A percentile compares a stretch with the other conserved stretches of the same genome.
Evolutionary conservation across 2,113 vertebrate genomes (phyloP).

Genomic region (Regulus satrapa): DNA sequence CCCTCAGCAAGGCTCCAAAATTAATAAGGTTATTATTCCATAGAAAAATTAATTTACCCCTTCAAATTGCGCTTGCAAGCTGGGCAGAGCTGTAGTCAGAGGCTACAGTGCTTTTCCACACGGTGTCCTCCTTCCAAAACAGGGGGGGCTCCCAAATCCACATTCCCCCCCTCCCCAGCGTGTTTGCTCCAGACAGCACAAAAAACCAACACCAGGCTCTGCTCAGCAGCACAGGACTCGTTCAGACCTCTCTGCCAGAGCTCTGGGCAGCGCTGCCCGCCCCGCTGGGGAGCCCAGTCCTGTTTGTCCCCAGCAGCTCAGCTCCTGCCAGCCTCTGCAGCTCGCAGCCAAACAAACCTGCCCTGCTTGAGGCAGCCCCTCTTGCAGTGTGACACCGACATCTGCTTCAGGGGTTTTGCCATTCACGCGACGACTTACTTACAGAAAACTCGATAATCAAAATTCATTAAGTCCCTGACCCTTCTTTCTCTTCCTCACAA

Average conservation of each 20-base stretch:
- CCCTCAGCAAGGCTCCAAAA: background rate
- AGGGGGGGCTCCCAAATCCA: background rate
- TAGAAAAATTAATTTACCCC: background rate
- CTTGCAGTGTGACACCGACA: background rate
- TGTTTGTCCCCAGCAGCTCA: background rate
- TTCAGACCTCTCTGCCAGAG: background rate
- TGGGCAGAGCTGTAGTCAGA: background rate
- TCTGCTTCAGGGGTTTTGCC: background rate
- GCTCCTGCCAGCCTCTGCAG: background rate
- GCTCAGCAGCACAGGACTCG: background rate
- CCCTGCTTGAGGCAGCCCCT: background rate
- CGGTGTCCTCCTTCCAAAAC: background rate
- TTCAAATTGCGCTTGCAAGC: background rate
- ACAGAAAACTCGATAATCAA: slow-evolving; percentile 8
- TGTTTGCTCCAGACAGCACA: background rate
- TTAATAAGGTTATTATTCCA: background rate
- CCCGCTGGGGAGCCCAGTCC: background rate
- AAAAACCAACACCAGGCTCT: background rate
- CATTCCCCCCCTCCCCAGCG: background rate
- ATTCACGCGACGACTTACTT: background rate
- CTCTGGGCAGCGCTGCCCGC: background rate
- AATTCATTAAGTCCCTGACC: background rate
- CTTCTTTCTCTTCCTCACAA: background rate
- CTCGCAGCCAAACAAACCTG: background rate
- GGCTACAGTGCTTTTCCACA: background rate